Conservation (phyloP, 2,113 vertebrate genomes). For the Abramis brama region DNA sequence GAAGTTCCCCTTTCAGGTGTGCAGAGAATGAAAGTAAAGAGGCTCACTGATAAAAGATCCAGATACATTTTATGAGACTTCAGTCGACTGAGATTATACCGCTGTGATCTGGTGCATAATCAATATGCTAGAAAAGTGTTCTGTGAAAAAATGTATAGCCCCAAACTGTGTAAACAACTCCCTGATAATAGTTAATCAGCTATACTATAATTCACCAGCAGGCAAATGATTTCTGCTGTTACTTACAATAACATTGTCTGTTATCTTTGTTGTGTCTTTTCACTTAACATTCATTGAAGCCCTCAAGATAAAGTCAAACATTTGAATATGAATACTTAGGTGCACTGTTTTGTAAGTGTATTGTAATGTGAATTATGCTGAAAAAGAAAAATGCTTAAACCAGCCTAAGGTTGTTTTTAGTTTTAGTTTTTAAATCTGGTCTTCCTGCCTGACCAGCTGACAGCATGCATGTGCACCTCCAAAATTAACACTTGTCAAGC, state of each 20-base stretch:
- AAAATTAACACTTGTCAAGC: no score
- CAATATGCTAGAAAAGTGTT: background rate
- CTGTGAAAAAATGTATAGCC: background rate
- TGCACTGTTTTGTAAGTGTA: no score
- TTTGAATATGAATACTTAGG: no score
- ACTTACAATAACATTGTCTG: background rate
- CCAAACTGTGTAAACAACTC: background rate
- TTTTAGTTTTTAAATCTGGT: no score
- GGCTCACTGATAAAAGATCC: conserved; percentile 40
- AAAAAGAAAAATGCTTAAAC: no score
- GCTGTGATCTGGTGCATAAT: background rate
- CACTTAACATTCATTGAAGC: background rate
- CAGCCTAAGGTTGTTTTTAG: no score
- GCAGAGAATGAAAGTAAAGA: conserved; percentile 49
- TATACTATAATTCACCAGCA: background rate
- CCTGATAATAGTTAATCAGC: conserved; percentile 27
- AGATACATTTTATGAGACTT: conserved; percentile 46
- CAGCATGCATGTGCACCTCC: no score
- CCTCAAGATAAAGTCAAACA: background rate
- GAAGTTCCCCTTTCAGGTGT: conserved; percentile 78
- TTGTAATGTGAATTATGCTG: no score
- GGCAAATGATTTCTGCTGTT: background rate
- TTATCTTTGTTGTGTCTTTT: background rate
- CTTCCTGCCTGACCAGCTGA: no score
- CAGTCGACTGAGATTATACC: conserved; percentile 60